phyloP scores from a whole-genome alignment of 2,113 vertebrate genomes.

The Cynocephalus volans region DNA sequence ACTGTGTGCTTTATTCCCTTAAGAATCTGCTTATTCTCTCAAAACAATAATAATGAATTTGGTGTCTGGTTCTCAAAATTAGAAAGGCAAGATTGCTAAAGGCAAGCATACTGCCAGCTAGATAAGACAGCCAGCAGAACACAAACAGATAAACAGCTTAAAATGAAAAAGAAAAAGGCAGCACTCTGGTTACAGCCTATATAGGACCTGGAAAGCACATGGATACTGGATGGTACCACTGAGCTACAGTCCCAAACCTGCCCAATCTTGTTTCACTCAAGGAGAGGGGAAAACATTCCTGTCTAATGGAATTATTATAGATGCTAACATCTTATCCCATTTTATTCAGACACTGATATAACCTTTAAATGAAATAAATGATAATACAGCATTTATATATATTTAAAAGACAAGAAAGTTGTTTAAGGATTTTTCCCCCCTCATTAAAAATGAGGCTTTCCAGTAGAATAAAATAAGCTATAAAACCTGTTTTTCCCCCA shows the following conservation, averaged over 20 bases:
- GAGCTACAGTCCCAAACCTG: background rate
- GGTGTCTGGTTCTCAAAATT: constrained; percentile 30
- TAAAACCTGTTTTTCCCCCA: background rate
- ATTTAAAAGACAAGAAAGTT: background rate
- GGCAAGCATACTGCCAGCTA: background rate
- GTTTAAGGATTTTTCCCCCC: background rate
- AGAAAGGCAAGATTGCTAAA: constrained; percentile 35
- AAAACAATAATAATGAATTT: constrained; percentile 27
- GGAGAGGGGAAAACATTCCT: background rate
- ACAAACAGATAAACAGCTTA: background rate
- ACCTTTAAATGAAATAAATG: background rate
- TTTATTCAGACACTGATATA: background rate
- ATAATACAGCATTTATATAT: background rate
- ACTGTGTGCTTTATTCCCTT: background rate
- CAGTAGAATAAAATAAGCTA: background rate
- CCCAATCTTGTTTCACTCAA: background rate
- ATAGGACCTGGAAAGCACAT: background rate
- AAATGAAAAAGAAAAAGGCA: background rate
- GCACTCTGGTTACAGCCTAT: background rate
- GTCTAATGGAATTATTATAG: background rate
- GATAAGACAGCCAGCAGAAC: background rate
- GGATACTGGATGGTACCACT: background rate
- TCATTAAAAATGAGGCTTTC: background rate
- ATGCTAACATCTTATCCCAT: background rate
- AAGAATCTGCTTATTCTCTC: background rate